phyloP scores from a whole-genome alignment of 2,888 invertebrate genomes.

The Scaeva pyrastri region DNA sequence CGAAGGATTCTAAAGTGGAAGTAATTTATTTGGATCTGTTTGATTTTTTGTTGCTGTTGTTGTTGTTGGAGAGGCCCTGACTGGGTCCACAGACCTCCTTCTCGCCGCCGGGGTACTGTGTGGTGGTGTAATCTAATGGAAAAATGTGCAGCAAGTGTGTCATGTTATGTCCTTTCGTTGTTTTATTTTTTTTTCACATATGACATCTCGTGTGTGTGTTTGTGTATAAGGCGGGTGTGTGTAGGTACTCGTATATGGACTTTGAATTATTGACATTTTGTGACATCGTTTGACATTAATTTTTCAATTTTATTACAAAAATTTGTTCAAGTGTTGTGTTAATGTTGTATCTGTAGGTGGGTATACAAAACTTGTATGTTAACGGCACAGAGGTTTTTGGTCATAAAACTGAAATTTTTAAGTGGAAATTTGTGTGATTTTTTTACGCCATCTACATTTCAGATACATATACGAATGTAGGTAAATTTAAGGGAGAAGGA shows the following conservation, averaged over 20 bases:
- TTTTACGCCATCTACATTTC: neutral
- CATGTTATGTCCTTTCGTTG: constrained; percentile 29
- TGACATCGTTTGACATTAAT: constrained; percentile 59
- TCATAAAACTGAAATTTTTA: constrained; percentile 46
- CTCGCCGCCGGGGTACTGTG: constrained; percentile 13
- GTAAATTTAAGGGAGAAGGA: too few relatives aligned
- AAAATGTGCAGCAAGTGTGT: constrained; percentile 57
- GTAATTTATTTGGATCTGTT: constrained; percentile 47
- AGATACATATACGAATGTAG: too few relatives aligned
- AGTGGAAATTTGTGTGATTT: constrained; percentile 44
- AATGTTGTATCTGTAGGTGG: too few relatives aligned
- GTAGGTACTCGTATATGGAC: neutral
- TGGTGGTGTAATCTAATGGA: constrained; percentile 38
- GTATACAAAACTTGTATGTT: too few relatives aligned
- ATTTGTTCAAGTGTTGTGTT: constrained; percentile 41
- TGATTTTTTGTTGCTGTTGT: constrained; percentile 9
- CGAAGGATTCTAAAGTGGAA: constrained; percentile 44
- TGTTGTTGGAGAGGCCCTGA: neutral
- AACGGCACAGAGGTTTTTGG: constrained; percentile 16
- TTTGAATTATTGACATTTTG: constrained; percentile 66
- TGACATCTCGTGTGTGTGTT: neutral
- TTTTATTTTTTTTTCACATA: neutral
- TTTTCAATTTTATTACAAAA: constrained; percentile 62
- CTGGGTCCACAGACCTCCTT: neutral
- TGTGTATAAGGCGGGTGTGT: too few relatives aligned